Evolutionary conservation across 2,888 invertebrate genomes (phyloP).

Genomic region (Stenoptilia bipunctidactyla): DNA sequence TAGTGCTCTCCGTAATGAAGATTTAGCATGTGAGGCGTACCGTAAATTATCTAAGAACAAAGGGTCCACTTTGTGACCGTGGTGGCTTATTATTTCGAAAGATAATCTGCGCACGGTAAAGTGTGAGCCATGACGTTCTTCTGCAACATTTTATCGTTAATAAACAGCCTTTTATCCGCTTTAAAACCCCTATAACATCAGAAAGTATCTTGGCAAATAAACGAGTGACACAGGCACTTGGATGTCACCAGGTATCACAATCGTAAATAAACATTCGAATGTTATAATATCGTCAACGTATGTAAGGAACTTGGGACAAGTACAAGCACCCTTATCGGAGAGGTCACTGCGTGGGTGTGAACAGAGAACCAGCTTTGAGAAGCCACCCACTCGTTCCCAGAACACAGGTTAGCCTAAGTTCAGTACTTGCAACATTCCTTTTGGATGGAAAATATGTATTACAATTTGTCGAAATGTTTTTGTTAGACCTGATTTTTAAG

Average conservation of each 20-base stretch:
- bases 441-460: too few relatives aligned
- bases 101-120: conserved; percentile 33
- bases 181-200: too few relatives aligned
- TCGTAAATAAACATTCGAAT: conserved; percentile 3
- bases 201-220: too few relatives aligned
- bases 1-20: conserved; percentile 49
- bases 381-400: conserved; percentile 40
- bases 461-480: too few relatives aligned
- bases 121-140: too few relatives aligned
- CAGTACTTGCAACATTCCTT: conserved; percentile 22
- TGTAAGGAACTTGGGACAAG: conserved; percentile 12
- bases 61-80: conserved; percentile 27
- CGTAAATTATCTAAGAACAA: conserved; percentile 31
- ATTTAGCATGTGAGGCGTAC: conserved; percentile 42
- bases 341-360: conserved; percentile 51
- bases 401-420: conserved; percentile 37
- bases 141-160: too few relatives aligned
- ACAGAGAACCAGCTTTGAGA: conserved; percentile 34
- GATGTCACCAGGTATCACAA: too few relatives aligned
- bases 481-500: too few relatives aligned
- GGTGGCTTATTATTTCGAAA: conserved; percentile 45
- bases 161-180: too few relatives aligned
- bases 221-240: too few relatives aligned
- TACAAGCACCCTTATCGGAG: conserved; percentile 30
- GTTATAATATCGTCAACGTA: conserved; percentile 23